Evolutionary conservation across 2,113 vertebrate genomes (phyloP), one percentile per base, ranked within the genome.

Genomic region (Etia nguti): DNA sequence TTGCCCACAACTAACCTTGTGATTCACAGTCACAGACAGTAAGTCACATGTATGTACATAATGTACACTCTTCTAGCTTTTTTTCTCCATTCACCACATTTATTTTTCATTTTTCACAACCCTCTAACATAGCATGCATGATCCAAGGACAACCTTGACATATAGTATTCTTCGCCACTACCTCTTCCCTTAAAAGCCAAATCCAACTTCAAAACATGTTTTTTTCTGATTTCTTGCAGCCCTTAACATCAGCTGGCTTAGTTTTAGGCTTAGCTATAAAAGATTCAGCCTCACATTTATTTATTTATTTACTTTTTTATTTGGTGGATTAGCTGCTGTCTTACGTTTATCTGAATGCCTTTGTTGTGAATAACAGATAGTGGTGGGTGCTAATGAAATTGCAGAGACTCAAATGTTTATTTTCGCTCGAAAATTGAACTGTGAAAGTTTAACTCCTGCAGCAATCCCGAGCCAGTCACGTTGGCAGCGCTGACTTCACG

Each of bases 1-100:
- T 90, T 91, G 80, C 56, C 87, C 84, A 84, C 43, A 80, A 82
- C 84, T 81, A 83, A 88, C 86, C 79, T 89, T 87, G 87, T 84
- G 90, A 41, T 83, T 88, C 70, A 83, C 86, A 90, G 43, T 46
- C 70, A 79, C 80, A 81, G 84, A 86, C 41, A 84, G 80, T 79
- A 82, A 57, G 59, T 68, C 82, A 86, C 54, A 62, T 82, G 80
- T 18, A 77, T 26, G 48, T 26, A 82, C 57, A 86, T 83, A 56
- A 20, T 86, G 24, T 36, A 80, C 24, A 60, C 52, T 56, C 77
- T 83, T 77, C 83, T 86, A 52, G 18, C 57, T 80, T 86, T 41
- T 68, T 81, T 15, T 57, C 48, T 73, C 34, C 41, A 29, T 75
- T 79, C 8, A n/a, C 18, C 10, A n/a, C 62, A 41, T 68, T 38